Base-by-base conservation (phyloP, 2,888 invertebrate species). In the Diplolepis rosae region DNA sequence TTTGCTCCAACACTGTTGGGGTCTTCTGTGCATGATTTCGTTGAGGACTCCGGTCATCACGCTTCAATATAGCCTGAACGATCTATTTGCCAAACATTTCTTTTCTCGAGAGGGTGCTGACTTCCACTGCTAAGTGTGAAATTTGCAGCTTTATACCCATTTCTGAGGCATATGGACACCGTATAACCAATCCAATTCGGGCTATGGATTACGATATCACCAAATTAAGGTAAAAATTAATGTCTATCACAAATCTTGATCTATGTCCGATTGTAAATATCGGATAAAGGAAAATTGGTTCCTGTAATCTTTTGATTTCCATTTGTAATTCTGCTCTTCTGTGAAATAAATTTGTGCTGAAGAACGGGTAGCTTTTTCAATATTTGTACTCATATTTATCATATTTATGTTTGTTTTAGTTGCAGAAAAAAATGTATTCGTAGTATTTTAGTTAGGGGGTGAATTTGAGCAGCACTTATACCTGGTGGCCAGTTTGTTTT, bases 51-150 rank as follows among this genome's bases (percentile, higher is more conserved):
- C 81, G 83, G 76, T 80, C 80, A 80, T 79, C 78, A 72, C 74
- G 74, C 76, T 48, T 61, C 39, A 61, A 39, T 77, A 75, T 51
- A 73, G 76, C 77, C 74, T 76, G 77, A 83, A 80, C 80, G 79
- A 82, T 78, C 80, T 84, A 84, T 84, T 84, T 84, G 84, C 79
- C 80, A 84, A 84, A 84, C 84, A 84, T 83, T 83, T 80, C 45
- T 45, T 45, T 54, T 61, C 39, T 61, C 22, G 4, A 61, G 61
- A 61, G 61, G 61, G 61, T 61, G 61, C 61, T 61, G 39, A 39
- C 61, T 61, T 39, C 11, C 24, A 35, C 35, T 9, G 15, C 7
- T 18, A 32, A 30, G 54, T 35, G 56, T 13, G 22, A 35, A 35
- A 61, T 35, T 35, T 13, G 22, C 18, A 39, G 24, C 24, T n/a